Evolutionary conservation across 2,797 vertebrate species (phyloP).

Genomic region (Aselliscus stoliczkanus): DNA sequence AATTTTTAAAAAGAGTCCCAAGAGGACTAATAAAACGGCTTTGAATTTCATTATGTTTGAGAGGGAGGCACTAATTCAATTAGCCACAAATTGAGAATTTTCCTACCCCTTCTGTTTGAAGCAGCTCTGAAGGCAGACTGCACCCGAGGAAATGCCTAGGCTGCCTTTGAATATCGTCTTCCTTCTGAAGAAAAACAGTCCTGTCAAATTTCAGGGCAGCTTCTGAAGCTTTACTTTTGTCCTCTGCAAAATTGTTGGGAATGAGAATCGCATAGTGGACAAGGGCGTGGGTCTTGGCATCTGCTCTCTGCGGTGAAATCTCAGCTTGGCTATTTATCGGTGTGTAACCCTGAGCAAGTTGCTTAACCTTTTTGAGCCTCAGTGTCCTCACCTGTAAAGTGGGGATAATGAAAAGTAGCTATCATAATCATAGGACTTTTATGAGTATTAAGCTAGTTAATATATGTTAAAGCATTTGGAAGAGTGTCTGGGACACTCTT

Average conservation of each 20-base stretch:
- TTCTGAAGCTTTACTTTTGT: neutral
- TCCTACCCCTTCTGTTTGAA: neutral
- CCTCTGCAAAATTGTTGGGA: neutral
- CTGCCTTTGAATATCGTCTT: neutral
- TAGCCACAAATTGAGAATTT: slow-evolving; percentile 63
- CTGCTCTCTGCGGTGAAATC: neutral
- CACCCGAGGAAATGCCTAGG: neutral
- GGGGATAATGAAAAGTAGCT: neutral
- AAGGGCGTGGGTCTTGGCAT: neutral
- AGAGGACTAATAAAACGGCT: slow-evolving; percentile 65
- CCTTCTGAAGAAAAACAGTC: neutral
- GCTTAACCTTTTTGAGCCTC: neutral
- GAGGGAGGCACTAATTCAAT: slow-evolving; percentile 54
- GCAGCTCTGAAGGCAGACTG: neutral
- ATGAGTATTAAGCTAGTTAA: neutral
- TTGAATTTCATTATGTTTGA: slow-evolving; percentile 65
- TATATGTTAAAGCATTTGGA: neutral
- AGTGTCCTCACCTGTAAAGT: neutral
- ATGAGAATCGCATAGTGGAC: neutral
- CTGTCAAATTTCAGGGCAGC: neutral
- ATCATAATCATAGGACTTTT: neutral
- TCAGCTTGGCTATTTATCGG: neutral
- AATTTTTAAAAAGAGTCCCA: slow-evolving; percentile 50
- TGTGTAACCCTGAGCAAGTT: neutral
- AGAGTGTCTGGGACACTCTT: neutral